Evolutionary conservation across 2,797 vertebrate species (phyloP).

Genomic region (Trachurus trachurus): DNA sequence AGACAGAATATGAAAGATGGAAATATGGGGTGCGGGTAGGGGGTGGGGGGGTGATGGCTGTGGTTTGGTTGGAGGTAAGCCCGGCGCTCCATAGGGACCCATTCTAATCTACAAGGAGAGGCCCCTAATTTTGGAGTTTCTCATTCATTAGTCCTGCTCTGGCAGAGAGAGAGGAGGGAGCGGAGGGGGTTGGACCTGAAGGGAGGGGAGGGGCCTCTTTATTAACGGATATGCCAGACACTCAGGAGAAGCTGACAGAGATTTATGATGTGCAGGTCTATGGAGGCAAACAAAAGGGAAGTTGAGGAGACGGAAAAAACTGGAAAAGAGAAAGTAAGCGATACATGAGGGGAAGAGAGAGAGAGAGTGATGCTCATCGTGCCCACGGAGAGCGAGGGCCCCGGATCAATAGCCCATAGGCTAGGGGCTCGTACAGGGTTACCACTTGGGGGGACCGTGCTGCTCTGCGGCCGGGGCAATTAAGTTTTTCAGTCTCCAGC

Average conservation of each 20-base stretch:
- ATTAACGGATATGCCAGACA: slow-evolving; percentile 78
- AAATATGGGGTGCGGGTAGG: slow-evolving; percentile 36
- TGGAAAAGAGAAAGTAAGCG: slow-evolving; percentile 64
- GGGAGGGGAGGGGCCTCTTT: slow-evolving; percentile 73
- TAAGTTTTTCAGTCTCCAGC: slow-evolving; percentile 84
- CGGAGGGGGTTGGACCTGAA: slow-evolving; percentile 56
- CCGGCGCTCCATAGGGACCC: slow-evolving; percentile 74
- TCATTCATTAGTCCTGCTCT: slow-evolving; percentile 82
- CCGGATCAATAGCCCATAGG: slow-evolving; percentile 82
- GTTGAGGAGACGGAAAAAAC: slow-evolving; percentile 50
- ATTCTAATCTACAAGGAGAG: slow-evolving; percentile 80
- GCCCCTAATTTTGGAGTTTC: slow-evolving; percentile 81
- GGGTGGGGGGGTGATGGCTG: slow-evolving; percentile 43
- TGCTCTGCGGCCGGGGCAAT: slow-evolving; percentile 79
- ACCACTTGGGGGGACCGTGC: slow-evolving; percentile 66
- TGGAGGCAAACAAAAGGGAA: slow-evolving; percentile 78
- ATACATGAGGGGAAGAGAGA: slow-evolving; percentile 47
- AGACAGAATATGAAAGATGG: slow-evolving; percentile 73
- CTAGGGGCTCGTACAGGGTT: slow-evolving; percentile 81
- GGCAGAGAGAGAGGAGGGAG: slow-evolving; percentile 63
- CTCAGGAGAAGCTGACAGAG: slow-evolving; percentile 80
- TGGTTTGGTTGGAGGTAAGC: slow-evolving; percentile 75
- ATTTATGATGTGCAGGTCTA: slow-evolving; percentile 83
- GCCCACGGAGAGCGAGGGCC: slow-evolving; percentile 71
- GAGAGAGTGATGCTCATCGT: slow-evolving; percentile 69